These are phyloP conservation scores for Mellilla xanthometata DNA, from an alignment of 2,888 invertebrate genomes.

Conservation along the genomic window DNA sequence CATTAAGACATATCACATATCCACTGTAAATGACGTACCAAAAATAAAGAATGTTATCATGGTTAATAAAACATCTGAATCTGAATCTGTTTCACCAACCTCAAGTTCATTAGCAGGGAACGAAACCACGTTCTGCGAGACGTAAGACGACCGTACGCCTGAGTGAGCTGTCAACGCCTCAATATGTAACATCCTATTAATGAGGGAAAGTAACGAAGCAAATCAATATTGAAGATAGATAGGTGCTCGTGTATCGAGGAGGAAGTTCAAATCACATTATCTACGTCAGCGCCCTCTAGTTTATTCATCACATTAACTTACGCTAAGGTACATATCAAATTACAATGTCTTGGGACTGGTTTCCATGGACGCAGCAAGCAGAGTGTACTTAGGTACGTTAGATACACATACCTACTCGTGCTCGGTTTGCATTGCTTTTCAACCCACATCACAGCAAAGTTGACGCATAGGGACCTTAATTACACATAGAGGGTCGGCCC, in stretches of 20 bases:
- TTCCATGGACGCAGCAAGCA: conserved; percentile 16
- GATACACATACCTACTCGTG: conserved; percentile 14
- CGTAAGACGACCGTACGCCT: no score
- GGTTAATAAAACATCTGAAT: no score
- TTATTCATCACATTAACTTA: conserved; percentile 27
- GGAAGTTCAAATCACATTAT: conserved; percentile 8
- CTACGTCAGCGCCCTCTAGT: conserved; percentile 3
- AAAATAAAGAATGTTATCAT: no score
- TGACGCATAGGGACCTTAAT: conserved; percentile 65
- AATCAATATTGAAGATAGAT: no score
- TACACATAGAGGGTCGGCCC: conserved; percentile 57
- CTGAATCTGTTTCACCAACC: no score
- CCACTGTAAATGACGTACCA: no score
- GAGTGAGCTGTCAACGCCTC: no score
- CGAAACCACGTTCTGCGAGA: no score
- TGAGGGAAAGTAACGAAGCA: no score
- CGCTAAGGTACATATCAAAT: conserved; percentile 32
- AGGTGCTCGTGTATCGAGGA: neutral
- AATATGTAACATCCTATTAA: no score
- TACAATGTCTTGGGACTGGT: conserved; percentile 23
- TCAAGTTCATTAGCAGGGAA: no score
- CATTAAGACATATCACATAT: no score
- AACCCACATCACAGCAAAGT: conserved; percentile 67
- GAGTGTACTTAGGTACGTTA: conserved; percentile 38
- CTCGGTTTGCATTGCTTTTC: conserved; percentile 49